Percentiles rank a stretch among this genome's conserved stretches.
These are phyloP conservation scores for Tenthredo notha DNA, from an alignment of 2,888 invertebrate species.

Conservation along the genomic window DNA sequence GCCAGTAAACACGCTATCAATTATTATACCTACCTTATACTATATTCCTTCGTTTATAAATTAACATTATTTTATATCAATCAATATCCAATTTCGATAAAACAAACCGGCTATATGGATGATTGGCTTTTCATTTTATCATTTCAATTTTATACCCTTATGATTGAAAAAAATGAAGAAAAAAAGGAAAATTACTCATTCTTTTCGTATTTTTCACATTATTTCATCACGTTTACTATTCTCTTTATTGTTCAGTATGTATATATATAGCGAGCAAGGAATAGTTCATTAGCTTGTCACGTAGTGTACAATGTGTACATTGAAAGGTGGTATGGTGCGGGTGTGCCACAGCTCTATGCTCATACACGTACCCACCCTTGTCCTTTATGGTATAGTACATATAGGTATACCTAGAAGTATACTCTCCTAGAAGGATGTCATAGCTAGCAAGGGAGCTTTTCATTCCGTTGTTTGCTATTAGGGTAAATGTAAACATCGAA, in stretches of 20 bases:
- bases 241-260: not conserved
- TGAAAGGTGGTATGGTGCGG: not conserved
- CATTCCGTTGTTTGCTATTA: constrained; percentile 34
- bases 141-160: too few relatives aligned
- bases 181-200: too few relatives aligned
- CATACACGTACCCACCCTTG: not conserved
- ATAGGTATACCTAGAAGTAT: not conserved
- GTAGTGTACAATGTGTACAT: not conserved
- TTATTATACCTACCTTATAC: not conserved
- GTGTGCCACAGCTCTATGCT: not conserved
- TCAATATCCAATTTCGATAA: not conserved
- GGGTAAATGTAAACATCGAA: constrained; percentile 41
- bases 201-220: too few relatives aligned
- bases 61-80: not conserved
- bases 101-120: too few relatives aligned
- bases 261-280: not conserved
- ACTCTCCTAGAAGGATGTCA: not conserved
- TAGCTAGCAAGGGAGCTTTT: not conserved
- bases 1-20: constrained; percentile 24
- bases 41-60: not conserved
- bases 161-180: too few relatives aligned
- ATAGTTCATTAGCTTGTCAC: constrained; percentile 36
- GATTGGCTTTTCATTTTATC: too few relatives aligned
- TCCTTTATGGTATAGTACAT: not conserved
- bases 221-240: not conserved